Percentiles rank a stretch among this genome's conserved stretches.
Evolutionary conservation across 2,888 invertebrate genomes (phyloP).

Genomic region (Gryllus longicercus): DNA sequence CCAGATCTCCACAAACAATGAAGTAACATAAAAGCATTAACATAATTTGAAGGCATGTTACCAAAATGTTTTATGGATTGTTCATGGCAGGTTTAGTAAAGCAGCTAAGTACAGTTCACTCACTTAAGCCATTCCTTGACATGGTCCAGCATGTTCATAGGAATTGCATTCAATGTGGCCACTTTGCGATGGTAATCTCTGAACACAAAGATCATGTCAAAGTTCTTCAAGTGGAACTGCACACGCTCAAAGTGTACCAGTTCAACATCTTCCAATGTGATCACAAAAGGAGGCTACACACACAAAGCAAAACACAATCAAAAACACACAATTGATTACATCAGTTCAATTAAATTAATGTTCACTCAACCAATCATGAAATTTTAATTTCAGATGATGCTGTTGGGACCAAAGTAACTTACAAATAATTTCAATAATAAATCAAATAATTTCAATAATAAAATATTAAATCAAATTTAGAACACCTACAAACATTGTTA

Average conservation of each 20-base stretch:
- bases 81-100: neutral
- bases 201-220: slow-evolving; percentile 99
- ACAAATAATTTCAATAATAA: too few species aligned
- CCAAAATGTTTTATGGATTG: too few species aligned
- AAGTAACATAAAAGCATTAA: neutral
- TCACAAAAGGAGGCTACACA: slow-evolving; percentile 89
- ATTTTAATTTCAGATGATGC: too few species aligned
- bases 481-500: too few species aligned
- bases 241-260: slow-evolving; percentile 98
- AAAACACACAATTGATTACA: too few species aligned
- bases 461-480: too few species aligned
- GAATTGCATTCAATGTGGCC: slow-evolving; percentile 97
- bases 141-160: slow-evolving; percentile 98
- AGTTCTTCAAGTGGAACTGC: slow-evolving; percentile 97
- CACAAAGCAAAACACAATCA: slow-evolving; percentile 25
- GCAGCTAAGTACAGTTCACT: slow-evolving; percentile 46
- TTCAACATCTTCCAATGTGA: slow-evolving; percentile 95
- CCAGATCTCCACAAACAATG: too few species aligned
- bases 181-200: slow-evolving; percentile 95
- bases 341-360: too few species aligned
- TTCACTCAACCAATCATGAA: too few species aligned
- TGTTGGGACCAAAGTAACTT: too few species aligned
- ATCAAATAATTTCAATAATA: too few species aligned
- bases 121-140: slow-evolving; percentile 99
- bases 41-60: neutral